These are phyloP conservation scores for Chondrilla cf. caribensis DNA, from an alignment of 37 sponge, comb jelly and placozoan species.

Conservation along the genomic window DNA sequence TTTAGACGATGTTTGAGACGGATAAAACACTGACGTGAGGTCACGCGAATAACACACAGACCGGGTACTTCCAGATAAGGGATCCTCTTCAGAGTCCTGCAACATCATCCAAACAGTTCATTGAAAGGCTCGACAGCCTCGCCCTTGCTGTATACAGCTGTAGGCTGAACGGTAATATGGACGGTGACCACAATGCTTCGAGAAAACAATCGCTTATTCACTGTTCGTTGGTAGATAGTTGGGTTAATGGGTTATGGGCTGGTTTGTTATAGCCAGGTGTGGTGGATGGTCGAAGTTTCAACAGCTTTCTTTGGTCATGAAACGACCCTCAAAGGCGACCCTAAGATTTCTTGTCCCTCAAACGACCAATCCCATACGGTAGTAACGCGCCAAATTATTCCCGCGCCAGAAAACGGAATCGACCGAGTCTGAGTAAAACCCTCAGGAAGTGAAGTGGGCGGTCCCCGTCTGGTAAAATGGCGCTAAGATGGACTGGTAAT, in stretches of 20 bases:
- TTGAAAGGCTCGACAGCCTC: not conserved
- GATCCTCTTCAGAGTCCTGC: not conserved
- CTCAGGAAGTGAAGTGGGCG: not conserved
- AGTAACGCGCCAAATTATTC: constrained; percentile 33
- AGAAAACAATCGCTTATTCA: too few species aligned
- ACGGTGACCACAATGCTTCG: not conserved
- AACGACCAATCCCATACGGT: not conserved
- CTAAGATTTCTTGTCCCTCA: not conserved
- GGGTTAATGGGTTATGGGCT: too few species aligned
- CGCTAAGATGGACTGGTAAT: too few species aligned
- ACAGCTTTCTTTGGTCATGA: not conserved
- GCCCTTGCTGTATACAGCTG: not conserved
- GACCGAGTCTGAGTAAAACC: not conserved
- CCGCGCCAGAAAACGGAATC: not conserved
- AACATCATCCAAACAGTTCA: not conserved
- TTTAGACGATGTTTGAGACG: not conserved
- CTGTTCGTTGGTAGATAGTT: too few species aligned
- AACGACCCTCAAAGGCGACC: not conserved
- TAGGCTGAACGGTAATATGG: not conserved
- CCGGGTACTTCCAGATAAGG: not conserved
- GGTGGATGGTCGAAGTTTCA: not conserved
- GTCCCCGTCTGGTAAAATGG: too few species aligned
- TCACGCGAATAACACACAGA: not conserved
- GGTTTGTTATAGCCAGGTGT: too few species aligned
- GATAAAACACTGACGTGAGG: not conserved